A percentile compares a stretch with the other conserved stretches of the same genome.
These are phyloP conservation scores for Todus mexicanus DNA, from an alignment of 2,797 vertebrate genomes.

Conservation along the genomic window DNA sequence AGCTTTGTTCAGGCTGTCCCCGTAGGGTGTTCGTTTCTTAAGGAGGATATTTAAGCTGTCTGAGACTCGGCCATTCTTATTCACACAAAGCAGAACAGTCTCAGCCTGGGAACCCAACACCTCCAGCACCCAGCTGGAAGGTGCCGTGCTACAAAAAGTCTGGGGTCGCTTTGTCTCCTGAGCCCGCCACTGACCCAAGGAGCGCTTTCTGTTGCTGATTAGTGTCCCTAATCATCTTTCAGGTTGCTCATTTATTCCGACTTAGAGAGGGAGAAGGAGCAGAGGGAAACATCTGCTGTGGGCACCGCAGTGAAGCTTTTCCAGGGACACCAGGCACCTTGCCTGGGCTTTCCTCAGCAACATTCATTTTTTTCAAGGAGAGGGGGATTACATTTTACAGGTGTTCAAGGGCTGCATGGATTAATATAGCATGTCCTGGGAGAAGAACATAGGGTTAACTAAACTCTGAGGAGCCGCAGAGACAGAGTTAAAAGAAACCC, in stretches of 20 bases:
- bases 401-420: neutral
- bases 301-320: neutral
- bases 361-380: neutral
- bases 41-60: slow-evolving; percentile 4
- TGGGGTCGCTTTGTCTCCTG: neutral
- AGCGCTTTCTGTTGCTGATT: neutral
- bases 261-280: neutral
- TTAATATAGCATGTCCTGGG: neutral
- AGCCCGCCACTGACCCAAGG: neutral
- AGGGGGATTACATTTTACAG: neutral
- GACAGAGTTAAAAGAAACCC: slow-evolving; percentile 6
- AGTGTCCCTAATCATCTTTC: neutral
- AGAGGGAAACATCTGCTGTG: neutral
- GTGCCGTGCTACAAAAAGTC: neutral
- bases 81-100: neutral
- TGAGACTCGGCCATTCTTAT: neutral
- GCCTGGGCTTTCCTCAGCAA: neutral
- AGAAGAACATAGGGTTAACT: neutral
- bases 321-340: neutral
- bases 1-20: slow-evolving; percentile 22
- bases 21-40: neutral
- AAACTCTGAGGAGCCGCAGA: neutral
- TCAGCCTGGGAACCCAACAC: neutral
- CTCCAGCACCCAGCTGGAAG: neutral
- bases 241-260: neutral